Percentiles rank a stretch among this genome's conserved stretches.
These are phyloP conservation scores for Cosmopolites sordidus DNA, from an alignment of 2,888 invertebrate genomes.

Conservation along the genomic window DNA sequence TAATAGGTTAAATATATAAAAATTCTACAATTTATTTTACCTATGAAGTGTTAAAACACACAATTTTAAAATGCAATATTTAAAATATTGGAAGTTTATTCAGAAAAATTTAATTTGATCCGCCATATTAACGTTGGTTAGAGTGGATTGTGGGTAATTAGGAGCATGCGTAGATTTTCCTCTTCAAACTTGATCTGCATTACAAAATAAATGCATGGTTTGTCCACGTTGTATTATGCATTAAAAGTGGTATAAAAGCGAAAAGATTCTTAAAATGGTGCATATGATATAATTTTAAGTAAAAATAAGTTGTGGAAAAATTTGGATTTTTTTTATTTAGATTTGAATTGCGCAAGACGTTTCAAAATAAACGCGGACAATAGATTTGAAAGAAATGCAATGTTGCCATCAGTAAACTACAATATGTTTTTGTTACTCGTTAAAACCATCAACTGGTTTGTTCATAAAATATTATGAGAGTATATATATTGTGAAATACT, in stretches of 20 bases:
- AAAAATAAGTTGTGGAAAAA: no score
- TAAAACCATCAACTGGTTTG: no score
- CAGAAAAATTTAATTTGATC: slow-evolving; percentile 51
- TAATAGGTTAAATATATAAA: slow-evolving; percentile 17
- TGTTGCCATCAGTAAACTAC: no score
- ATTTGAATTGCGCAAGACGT: slow-evolving; percentile 13
- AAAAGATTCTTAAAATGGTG: no score
- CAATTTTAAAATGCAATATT: slow-evolving; percentile 22
- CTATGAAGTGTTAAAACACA: slow-evolving; percentile 22
- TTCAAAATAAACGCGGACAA: not conserved
- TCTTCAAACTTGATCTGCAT: no score
- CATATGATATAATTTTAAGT: no score
- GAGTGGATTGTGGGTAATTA: slow-evolving; percentile 31
- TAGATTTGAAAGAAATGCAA: not conserved
- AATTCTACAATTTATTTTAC: slow-evolving; percentile 11
- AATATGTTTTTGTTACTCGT: no score
- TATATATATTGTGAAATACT: no score
- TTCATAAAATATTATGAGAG: no score
- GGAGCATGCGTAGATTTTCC: slow-evolving; percentile 8
- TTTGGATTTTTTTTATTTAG: slow-evolving; percentile 8
- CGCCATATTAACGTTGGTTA: slow-evolving; percentile 68
- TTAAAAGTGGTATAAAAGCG: no score
- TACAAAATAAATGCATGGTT: no score
- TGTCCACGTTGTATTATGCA: no score
- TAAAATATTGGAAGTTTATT: slow-evolving; percentile 33